A percentile compares a stretch with the other conserved stretches of the same genome.
These are phyloP conservation scores for Odontomyia ornata DNA, from an alignment of 2,888 invertebrate species.

Conservation along the genomic window DNA sequence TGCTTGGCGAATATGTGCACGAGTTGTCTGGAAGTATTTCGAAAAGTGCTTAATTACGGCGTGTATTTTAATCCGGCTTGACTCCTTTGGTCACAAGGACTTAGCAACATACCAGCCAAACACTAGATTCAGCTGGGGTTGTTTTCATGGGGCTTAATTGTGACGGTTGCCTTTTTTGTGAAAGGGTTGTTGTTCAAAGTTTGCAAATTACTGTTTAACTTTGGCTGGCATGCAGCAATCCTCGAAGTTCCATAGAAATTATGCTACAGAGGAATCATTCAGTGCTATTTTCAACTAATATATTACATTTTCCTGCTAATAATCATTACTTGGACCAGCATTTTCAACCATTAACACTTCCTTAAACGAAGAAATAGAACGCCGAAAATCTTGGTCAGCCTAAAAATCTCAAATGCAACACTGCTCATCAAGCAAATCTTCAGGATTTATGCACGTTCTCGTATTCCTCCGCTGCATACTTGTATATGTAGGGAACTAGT, in stretches of 20 bases:
- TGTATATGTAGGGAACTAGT: background rate
- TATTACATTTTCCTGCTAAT: too few species aligned
- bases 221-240: too few species aligned
- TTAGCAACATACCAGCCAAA: conserved; percentile 26
- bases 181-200: background rate
- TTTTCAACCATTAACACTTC: too few species aligned
- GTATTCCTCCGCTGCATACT: background rate
- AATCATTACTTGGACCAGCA: too few species aligned
- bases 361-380: too few species aligned
- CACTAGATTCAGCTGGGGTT: background rate
- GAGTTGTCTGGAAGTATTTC: conserved; percentile 42
- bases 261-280: too few species aligned
- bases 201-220: too few species aligned
- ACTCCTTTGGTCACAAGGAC: conserved; percentile 48
- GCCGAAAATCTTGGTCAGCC: background rate
- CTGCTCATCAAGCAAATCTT: background rate
- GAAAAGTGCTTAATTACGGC: conserved; percentile 47
- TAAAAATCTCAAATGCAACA: background rate
- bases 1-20: conserved; percentile 22
- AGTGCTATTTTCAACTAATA: too few species aligned
- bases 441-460: background rate
- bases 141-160: conserved; percentile 17
- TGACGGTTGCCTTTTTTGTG: conserved; percentile 4
- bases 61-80: conserved; percentile 46
- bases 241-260: too few species aligned